Evolutionary conservation across 2,113 vertebrate genomes (phyloP).

Genomic region (Saguinus midas): DNA sequence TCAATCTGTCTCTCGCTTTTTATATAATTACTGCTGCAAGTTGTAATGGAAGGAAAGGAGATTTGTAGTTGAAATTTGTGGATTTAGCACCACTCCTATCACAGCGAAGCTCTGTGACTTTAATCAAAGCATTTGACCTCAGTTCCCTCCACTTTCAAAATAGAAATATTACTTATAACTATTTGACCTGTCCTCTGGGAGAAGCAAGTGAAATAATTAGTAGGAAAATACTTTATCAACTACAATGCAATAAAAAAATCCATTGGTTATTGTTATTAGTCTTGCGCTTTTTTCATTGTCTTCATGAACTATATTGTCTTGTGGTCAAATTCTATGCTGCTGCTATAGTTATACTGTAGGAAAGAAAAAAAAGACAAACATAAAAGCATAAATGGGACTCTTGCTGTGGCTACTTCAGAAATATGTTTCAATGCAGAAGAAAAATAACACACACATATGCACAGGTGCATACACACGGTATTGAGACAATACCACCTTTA

Average conservation of each 20-base stretch:
- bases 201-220: background rate
- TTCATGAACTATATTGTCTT: background rate
- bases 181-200: conserved; percentile 34
- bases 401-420: background rate
- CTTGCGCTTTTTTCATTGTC: background rate
- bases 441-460: too few relatives aligned
- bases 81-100: background rate
- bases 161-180: conserved; percentile 35
- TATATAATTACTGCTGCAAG: background rate
- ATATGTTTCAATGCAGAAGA: background rate
- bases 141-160: conserved; percentile 10
- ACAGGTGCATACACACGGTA: background rate
- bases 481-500: background rate
- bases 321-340: background rate
- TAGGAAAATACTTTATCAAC: conserved; percentile 50
- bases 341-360: background rate
- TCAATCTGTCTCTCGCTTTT: background rate
- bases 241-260: conserved; percentile 29
- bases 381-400: background rate
- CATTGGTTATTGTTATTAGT: background rate
- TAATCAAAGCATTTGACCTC: conserved; percentile 30
- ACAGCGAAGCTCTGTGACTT: background rate
- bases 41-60: background rate
- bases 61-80: background rate
- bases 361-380: background rate